Conservation (phyloP, 2,113 vertebrate genomes). For the Thermophis baileyi region DNA sequence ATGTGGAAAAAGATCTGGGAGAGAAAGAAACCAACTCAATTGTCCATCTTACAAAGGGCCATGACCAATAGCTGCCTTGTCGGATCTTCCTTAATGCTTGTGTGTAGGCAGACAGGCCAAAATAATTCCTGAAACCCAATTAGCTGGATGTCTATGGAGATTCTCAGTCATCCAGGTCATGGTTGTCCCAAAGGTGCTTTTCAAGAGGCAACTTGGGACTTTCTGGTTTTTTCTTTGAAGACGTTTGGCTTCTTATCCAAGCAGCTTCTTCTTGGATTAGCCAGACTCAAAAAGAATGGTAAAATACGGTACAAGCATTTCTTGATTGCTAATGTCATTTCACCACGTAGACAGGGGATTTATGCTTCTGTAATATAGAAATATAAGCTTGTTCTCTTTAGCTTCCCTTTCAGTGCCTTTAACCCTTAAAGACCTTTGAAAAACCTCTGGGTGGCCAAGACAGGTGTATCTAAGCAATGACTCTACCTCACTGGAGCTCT, state of each 20-base stretch:
- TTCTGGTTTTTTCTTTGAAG: too few relatives aligned
- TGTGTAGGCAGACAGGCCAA: neutral
- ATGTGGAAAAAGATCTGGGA: neutral
- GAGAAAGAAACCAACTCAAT: neutral
- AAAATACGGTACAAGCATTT: neutral
- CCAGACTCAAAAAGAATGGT: neutral
- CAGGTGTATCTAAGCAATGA: neutral
- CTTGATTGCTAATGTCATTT: neutral
- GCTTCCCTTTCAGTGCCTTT: neutral
- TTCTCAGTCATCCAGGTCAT: too few relatives aligned
- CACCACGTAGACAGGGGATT: neutral
- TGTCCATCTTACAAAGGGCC: neutral
- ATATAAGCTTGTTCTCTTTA: neutral
- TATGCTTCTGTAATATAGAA: neutral
- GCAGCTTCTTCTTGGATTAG: neutral
- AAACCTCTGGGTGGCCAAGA: neutral
- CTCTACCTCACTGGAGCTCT: constrained; percentile 69
- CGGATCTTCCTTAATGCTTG: neutral
- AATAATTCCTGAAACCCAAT: neutral
- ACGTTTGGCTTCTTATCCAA: too few relatives aligned
- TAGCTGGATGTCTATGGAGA: neutral
- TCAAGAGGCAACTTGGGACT: too few relatives aligned
- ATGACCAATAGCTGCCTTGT: neutral
- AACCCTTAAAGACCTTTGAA: neutral
- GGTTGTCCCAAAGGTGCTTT: too few relatives aligned